Evolutionary conservation across 2,888 invertebrate species (phyloP).

Genomic region (Apomyelois bistriatella): DNA sequence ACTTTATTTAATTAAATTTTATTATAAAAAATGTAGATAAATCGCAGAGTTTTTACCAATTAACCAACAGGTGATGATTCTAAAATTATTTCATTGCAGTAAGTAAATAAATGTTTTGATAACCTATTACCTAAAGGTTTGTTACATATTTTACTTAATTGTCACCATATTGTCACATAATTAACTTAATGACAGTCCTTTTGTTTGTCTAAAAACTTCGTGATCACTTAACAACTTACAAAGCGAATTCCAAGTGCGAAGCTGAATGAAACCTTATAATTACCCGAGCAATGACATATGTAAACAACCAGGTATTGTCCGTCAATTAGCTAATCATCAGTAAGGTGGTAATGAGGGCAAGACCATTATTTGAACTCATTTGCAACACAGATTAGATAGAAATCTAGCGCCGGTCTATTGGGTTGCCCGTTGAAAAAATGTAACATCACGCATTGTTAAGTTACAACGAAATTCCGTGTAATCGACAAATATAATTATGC

Average conservation of each 20-base stretch:
- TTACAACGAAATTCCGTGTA: not conserved
- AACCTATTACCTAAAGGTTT: too few relatives aligned
- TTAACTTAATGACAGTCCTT: too few relatives aligned
- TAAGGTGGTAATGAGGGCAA: conserved; percentile 14
- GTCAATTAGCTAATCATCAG: conserved; percentile 15
- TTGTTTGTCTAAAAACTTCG: not conserved
- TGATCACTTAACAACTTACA: not conserved
- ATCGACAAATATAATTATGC: not conserved
- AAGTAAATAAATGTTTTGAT: too few relatives aligned
- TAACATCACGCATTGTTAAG: not conserved
- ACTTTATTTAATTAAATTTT: too few relatives aligned
- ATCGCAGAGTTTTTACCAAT: too few relatives aligned
- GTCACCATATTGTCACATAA: too few relatives aligned
- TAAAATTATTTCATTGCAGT: too few relatives aligned
- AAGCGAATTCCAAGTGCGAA: not conserved
- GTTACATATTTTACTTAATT: too few relatives aligned
- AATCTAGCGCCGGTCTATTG: conserved; percentile 10
- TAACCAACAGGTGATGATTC: too few relatives aligned
- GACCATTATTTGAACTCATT: conserved; percentile 15
- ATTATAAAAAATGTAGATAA: too few relatives aligned
- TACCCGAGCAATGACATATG: conserved; percentile 4
- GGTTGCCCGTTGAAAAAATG: not conserved
- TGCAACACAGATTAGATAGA: conserved; percentile 14
- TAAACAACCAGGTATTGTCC: conserved; percentile 12
- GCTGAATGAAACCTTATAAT: not conserved